phyloP scores from a whole-genome alignment of 2,888 invertebrate genomes.

The Harpalus rubripes region DNA sequence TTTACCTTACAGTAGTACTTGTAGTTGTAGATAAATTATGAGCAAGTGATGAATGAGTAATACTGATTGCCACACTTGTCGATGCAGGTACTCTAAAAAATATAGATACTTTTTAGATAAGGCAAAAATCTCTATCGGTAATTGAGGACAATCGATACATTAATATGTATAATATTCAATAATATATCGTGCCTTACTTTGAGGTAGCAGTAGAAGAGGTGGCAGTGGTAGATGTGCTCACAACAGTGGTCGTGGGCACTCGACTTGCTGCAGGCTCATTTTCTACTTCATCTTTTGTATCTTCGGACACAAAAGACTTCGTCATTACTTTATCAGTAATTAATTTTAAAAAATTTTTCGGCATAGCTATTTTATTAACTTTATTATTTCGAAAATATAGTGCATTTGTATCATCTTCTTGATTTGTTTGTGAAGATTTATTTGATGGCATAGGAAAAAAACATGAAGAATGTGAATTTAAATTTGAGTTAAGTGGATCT shows the following conservation, averaged over 20 bases:
- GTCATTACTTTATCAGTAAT: slow-evolving; percentile 63
- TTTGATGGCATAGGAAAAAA: slow-evolving; percentile 45
- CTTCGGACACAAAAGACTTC: slow-evolving; percentile 55
- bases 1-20: slow-evolving; percentile 55
- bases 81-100: slow-evolving; percentile 59
- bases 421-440: slow-evolving; percentile 27
- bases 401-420: slow-evolving; percentile 51
- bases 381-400: slow-evolving; percentile 50
- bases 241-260: slow-evolving; percentile 13
- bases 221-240: slow-evolving; percentile 57
- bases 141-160: background rate
- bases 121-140: background rate
- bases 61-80: slow-evolving; percentile 53
- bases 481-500: background rate
- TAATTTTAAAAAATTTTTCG: slow-evolving; percentile 58
- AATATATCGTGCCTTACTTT: slow-evolving; percentile 19
- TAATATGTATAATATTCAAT: background rate
- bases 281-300: slow-evolving; percentile 44
- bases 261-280: slow-evolving; percentile 23
- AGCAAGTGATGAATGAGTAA: slow-evolving; percentile 50
- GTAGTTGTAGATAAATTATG: slow-evolving; percentile 56
- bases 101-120: slow-evolving; percentile 1
- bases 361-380: slow-evolving; percentile 56
- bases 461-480: slow-evolving; percentile 32
- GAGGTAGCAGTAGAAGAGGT: slow-evolving; percentile 57